Evolutionary conservation across 2,888 invertebrate species (phyloP).

Genomic region (Mimas tiliae): DNA sequence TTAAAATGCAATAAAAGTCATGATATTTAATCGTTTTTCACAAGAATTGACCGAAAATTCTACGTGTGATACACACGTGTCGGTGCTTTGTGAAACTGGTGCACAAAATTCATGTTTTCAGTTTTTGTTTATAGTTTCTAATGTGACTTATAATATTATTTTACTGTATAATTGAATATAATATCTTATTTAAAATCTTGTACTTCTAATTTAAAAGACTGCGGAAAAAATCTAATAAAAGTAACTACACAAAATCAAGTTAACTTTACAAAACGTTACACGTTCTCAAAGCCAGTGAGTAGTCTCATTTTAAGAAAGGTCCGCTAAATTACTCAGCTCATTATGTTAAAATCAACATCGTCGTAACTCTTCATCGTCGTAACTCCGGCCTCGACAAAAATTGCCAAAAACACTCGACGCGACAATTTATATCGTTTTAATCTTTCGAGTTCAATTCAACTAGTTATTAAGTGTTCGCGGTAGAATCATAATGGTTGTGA

Average conservation of each 20-base stretch:
- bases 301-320: constrained; percentile 46
- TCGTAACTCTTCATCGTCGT: constrained; percentile 68
- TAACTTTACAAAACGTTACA: not conserved
- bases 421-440: constrained; percentile 56
- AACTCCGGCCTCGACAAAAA: constrained; percentile 50
- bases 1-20: constrained; percentile 70
- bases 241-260: not conserved
- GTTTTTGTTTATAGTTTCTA: not conserved
- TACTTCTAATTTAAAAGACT: too few species aligned
- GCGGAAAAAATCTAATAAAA: not conserved
- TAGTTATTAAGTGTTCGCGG: constrained; percentile 29
- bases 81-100: not conserved
- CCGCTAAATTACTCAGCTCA: constrained; percentile 60
- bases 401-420: constrained; percentile 50
- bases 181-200: too few species aligned
- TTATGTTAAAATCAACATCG: constrained; percentile 74
- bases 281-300: constrained; percentile 29
- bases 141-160: too few species aligned
- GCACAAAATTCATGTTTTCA: not conserved
- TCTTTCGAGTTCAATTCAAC: constrained; percentile 41
- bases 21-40: constrained; percentile 61
- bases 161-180: not conserved
- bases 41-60: constrained; percentile 51
- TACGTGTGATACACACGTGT: constrained; percentile 40
- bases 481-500: constrained; percentile 28